Evolutionary conservation across 2,888 invertebrate species (phyloP).

Genomic region (Lordiphosa andalusiaca): DNA sequence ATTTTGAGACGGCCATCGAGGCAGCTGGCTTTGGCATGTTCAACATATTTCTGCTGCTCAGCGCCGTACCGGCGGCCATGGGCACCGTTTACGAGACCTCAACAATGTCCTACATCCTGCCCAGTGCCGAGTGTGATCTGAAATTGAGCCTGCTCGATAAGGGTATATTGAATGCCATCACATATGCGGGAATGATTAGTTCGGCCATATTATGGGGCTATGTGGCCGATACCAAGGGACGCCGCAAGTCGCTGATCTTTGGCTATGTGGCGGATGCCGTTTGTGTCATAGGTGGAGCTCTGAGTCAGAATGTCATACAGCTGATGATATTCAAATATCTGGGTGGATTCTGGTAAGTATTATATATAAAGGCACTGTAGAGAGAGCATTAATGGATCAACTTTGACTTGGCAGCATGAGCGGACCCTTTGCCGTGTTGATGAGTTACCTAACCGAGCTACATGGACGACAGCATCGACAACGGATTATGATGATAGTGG

Average conservation of each 20-base stretch:
- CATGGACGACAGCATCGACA: constrained; percentile 85
- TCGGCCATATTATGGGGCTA: constrained; percentile 89
- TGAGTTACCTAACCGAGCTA: constrained; percentile 87
- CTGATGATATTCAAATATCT: constrained; percentile 86
- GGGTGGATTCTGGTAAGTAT: constrained; percentile 88
- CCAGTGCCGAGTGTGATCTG: constrained; percentile 88
- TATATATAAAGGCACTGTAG: too few species aligned
- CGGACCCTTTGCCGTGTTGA: constrained; percentile 88
- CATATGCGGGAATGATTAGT: constrained; percentile 84
- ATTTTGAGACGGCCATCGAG: constrained; percentile 87
- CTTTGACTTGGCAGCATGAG: constrained; percentile 81
- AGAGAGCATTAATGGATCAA: background rate
- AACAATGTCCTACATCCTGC: constrained; percentile 86
- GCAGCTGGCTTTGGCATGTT: constrained; percentile 87
- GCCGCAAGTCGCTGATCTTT: constrained; percentile 84
- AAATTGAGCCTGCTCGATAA: constrained; percentile 85
- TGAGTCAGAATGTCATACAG: constrained; percentile 85
- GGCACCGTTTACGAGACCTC: constrained; percentile 86
- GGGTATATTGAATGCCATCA: constrained; percentile 86
- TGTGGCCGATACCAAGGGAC: constrained; percentile 86
- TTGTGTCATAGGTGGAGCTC: constrained; percentile 83
- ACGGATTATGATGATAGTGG: constrained; percentile 84
- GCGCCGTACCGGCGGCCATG: constrained; percentile 84
- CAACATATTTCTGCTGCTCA: constrained; percentile 84
- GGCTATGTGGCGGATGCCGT: constrained; percentile 84